Evolutionary conservation across 1,140 invertebrate species (phyloP), one percentile per base, ranked within the genome.

Genomic region (Drosophila littoralis): DNA sequence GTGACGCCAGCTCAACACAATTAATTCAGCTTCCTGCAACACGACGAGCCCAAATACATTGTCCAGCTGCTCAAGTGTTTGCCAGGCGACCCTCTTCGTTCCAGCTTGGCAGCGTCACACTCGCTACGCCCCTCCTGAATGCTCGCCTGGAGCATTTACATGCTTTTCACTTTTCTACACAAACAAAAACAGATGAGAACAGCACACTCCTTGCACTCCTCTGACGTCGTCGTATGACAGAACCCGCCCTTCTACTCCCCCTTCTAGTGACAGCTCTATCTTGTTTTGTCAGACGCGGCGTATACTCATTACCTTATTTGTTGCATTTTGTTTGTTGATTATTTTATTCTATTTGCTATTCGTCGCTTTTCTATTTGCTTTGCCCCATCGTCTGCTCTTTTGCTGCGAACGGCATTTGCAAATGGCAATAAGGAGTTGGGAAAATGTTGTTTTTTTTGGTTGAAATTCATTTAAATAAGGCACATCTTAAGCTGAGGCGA

Each of bases 271-370:
- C 13, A 45, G 43, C 51, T 40, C 57, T 50, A 36, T 51, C 59
- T 60, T 48, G 38, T 46, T 54, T 59, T 75, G 79, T 77, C 69
- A 75, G 78, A 78, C 75, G 64, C 42, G 81, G 61, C 78, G 81
- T 78, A 75, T 75, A 75, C 83, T 88, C 83, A 88, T 88, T 89
- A 89, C 84, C 72, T 59, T 60, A 83, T 81, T 80, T 89, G 86
- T 66, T 74, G 72, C 64, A 65, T 67, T 52, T 82, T 85, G 79
- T 75, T 67, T 86, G 74, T 79, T 85, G 81, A 85, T 85, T 86
- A 79, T 86, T 85, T 81, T 76, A 81, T 86, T 81, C 71, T 72
- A 86, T 84, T 84, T 84, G 68, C 75, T 65, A 73, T 68, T 75
- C 68, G 67, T 74, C 70, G 58, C 71, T 63, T 17, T 36, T 55